A percentile compares a stretch with the other conserved stretches of the same genome.
Evolutionary conservation across 2,888 invertebrate species (phyloP).

Genomic region (Clunio marinus): DNA sequence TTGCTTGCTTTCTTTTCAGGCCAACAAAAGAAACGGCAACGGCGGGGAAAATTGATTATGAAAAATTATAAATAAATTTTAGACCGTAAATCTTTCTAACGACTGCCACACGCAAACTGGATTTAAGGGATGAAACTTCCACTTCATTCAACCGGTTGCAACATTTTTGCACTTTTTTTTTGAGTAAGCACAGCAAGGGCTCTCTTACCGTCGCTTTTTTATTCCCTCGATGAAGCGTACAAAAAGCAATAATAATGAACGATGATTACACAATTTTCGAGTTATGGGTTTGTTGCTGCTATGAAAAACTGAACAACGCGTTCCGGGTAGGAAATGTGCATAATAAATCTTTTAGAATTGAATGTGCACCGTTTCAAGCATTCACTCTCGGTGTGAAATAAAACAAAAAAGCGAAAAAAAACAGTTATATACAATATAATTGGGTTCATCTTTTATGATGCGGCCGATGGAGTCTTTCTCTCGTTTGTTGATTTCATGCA

Average conservation of each 20-base stretch:
- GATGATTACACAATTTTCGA: slow-evolving; percentile 33
- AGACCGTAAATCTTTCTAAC: slow-evolving; percentile 27
- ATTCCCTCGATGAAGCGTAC: slow-evolving; percentile 14
- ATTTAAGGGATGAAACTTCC: slow-evolving; percentile 25
- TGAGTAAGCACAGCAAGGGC: slow-evolving; percentile 35
- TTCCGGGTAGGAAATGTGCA: not conserved
- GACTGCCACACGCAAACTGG: slow-evolving; percentile 28
- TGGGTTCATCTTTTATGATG: slow-evolving; percentile 35
- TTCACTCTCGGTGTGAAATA: slow-evolving; percentile 10
- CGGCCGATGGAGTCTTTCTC: slow-evolving; percentile 17
- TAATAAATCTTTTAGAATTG: slow-evolving; percentile 12
- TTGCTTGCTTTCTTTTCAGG: not conserved
- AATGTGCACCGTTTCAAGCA: slow-evolving; percentile 1
- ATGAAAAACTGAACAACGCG: not conserved
- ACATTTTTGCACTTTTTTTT: slow-evolving; percentile 32
- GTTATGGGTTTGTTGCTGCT: not conserved
- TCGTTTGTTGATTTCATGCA: slow-evolving; percentile 29
- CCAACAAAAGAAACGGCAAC: not conserved
- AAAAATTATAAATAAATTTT: slow-evolving; percentile 36
- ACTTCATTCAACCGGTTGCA: slow-evolving; percentile 30
- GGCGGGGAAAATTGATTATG: slow-evolving; percentile 34
- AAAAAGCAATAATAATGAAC: slow-evolving; percentile 36
- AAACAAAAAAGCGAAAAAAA: no score
- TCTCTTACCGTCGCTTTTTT: not conserved
- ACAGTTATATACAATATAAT: slow-evolving; percentile 23